Evolutionary conservation across 2,797 vertebrate species (phyloP), one percentile per base, ranked within the genome.

Genomic region (Hirundo rustica): DNA sequence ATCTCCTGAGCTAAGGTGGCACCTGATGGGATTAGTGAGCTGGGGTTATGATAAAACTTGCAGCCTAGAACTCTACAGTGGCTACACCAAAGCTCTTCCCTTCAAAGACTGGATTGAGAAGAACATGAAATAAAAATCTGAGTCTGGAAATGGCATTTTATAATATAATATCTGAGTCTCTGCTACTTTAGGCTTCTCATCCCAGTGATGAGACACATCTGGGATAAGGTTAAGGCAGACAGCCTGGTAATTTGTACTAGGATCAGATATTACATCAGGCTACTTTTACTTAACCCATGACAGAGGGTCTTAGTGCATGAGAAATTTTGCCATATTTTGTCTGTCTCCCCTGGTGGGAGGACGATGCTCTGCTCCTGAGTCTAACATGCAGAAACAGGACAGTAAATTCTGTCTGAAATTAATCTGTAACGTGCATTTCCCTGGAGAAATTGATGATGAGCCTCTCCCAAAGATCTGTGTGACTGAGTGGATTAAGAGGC

Each of bases 51-150:
- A 99, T 84, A 98, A 98, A 79, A 98, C 98, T 38, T 99, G 99
- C 91, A 97, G 98, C 86, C 98, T 98, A n/a, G 97, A 98, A 90
- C 99, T 99, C 73, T 99, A 98, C 96, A 99, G 98, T 3, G 99
- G 99, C 76, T 99, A 99, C 96, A 99, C 99, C 51, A 98, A 98
- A 92, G 98, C 98, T 58, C 96, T 98, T 91, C 98, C 98, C 75
- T 99, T 99, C 95, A 99, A 98, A 98, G 98, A 99, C 98, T 99
- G 99, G 98, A 98, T 99, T 76, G 98, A 99, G 95, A 98, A 97
- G 82, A 98, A 99, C 86, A 98, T 99, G 98, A 99, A 99, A 96
- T 99, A 98, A 98, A 96, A 88, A 57, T 54, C 32, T 79, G 48
- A 76, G 60, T 55, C 62, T 64, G 67, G 78, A 97, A 88, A 85